Percentiles rank a stretch among this genome's conserved stretches.
phyloP scores from a whole-genome alignment of 2,888 invertebrate genomes.

The Sphaerophoria taeniata region DNA sequence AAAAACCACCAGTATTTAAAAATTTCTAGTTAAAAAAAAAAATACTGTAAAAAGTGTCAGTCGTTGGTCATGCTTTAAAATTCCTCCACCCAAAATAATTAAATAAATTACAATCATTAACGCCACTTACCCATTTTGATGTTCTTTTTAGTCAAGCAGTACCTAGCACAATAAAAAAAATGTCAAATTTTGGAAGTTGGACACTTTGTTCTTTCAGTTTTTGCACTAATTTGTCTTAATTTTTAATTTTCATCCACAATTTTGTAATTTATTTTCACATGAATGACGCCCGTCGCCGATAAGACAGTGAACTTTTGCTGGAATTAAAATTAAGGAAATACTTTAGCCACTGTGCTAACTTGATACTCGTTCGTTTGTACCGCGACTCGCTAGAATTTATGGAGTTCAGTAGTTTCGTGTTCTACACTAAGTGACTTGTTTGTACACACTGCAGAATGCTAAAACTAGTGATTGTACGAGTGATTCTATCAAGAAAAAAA shows the following conservation, averaged over 20 bases:
- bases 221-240: neutral
- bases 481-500: constrained; percentile 31
- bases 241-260: too few relatives aligned
- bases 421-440: constrained; percentile 62
- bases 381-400: constrained; percentile 1
- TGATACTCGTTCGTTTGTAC: neutral
- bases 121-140: constrained; percentile 30
- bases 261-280: too few relatives aligned
- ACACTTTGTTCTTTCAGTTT: neutral
- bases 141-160: neutral
- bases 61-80: constrained; percentile 23
- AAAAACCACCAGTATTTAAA: neutral
- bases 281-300: too few relatives aligned
- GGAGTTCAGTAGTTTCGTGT: constrained; percentile 38
- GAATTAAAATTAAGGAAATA: constrained; percentile 3
- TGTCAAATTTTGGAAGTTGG: neutral
- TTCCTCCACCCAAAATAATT: neutral
- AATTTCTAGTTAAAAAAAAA: neutral
- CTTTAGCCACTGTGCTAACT: constrained; percentile 6
- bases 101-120: constrained; percentile 1
- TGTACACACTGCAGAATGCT: constrained; percentile 49
- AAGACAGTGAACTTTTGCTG: neutral
- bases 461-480: constrained; percentile 36
- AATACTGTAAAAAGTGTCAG: neutral
- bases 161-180: neutral